Conservation (phyloP, 2,113 vertebrate genomes). For the Ranitomeya variabilis region DNA sequence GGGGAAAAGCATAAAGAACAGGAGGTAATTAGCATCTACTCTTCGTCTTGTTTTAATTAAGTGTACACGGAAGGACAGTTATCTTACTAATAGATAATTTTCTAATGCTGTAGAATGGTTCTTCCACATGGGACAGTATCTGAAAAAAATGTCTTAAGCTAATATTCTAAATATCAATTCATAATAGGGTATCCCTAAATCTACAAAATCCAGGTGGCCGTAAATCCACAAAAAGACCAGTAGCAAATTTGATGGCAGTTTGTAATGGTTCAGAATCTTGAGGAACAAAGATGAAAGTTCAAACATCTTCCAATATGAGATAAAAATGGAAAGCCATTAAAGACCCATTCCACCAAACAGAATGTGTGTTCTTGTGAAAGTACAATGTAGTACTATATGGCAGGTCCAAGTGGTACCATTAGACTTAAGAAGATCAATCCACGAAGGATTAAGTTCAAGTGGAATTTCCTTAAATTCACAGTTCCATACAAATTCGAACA, state of each 20-base stretch:
- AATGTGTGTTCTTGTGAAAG: too few relatives aligned
- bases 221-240: neutral
- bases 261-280: neutral
- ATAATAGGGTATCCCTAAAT: neutral
- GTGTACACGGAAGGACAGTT: neutral
- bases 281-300: neutral
- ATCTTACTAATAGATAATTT: constrained; percentile 7
- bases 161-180: neutral
- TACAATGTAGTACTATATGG: too few relatives aligned
- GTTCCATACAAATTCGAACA: too few relatives aligned
- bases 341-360: too few relatives aligned
- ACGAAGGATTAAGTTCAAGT: too few relatives aligned
- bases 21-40: constrained; percentile 33
- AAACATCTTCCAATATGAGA: neutral
- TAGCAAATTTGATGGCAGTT: neutral
- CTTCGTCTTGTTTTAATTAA: constrained; percentile 5
- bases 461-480: too few relatives aligned
- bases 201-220: too few relatives aligned
- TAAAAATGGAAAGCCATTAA: too few relatives aligned
- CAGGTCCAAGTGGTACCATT: too few relatives aligned
- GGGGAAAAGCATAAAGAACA: constrained; percentile 14
- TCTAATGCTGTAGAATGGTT: neutral
- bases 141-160: neutral
- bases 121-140: neutral
- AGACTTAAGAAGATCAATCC: too few relatives aligned